Base-by-base conservation (phyloP, 1,140 invertebrate genomes). In the Helicoverpa armigera region DNA sequence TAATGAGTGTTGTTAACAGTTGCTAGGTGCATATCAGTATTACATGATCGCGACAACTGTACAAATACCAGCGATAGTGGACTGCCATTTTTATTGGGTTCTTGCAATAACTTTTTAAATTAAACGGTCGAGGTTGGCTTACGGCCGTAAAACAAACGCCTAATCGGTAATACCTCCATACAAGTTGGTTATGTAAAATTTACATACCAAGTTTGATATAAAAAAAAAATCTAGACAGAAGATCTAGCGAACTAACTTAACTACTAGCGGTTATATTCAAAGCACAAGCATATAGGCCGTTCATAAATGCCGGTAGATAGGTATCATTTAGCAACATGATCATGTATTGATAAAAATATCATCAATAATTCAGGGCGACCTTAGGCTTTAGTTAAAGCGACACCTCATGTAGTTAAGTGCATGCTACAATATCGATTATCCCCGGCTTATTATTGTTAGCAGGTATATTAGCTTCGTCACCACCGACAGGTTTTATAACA, bases 401-500 rank as follows among this genome's bases (percentile, higher is more conserved):
- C 56, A 35, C 35, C 3, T 31, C 5, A 31, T 9, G 43, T 50
- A 29, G 12, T 69, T 11, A 50, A 29, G 9, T 31, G 16, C 31
- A 67, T 67, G n/a, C 65, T 18, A 10, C 35, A 0, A 11, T 69
- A 69, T 69, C 16, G 65, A 69, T 69, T 69, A 18, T 23, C 31
- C 1, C 56, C 5, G 16, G n/a, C 53, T 56, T 31, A 23, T 23
- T 56, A 18, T 56, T 16, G 1, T 5, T 16, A 60, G 18, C 56
- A 1, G 23, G 29, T 31, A 29, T 61, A 61, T 61, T 31, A 31
- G 18, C 69, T 31, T 2, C 12, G 50, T 23, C 67, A 4, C 43
- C 43, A 67, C 1, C 16, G 3, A 18, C 35, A 14, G 12, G 69
- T 72, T 72, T 72, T 54, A 72, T 72, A 72, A 72, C 72, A 43